Conservation (phyloP, 2,113 vertebrate species). For the Tetraodon nigroviridis region DNA sequence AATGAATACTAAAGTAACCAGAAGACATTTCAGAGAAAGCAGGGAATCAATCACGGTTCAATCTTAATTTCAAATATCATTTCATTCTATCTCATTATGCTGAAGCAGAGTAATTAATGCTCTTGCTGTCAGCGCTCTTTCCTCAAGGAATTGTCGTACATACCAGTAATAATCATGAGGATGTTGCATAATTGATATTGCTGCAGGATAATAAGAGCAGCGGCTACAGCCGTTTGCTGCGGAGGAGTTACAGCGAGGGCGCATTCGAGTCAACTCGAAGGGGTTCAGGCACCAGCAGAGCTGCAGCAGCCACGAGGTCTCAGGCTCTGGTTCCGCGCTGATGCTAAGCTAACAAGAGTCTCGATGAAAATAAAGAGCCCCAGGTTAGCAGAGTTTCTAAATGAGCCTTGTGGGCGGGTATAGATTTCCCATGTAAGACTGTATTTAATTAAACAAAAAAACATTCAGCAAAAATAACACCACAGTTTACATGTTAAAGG, state of each 20-base stretch:
- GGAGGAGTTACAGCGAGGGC: background rate
- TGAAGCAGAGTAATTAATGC: constrained; percentile 28
- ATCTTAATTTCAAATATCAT: constrained; percentile 30
- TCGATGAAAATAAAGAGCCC: constrained; percentile 9
- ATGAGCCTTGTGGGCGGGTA: constrained; percentile 15
- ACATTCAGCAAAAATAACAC: constrained; percentile 6
- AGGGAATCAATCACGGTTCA: constrained; percentile 22
- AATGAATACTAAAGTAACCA: background rate
- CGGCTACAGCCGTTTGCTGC: background rate
- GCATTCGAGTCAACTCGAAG: no score
- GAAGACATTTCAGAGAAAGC: background rate
- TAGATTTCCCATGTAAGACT: constrained; percentile 2
- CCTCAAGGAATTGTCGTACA: constrained; percentile 24
- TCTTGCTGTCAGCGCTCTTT: constrained; percentile 24
- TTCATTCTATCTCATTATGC: constrained; percentile 43
- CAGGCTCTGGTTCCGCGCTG: constrained; percentile 26
- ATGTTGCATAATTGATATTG: constrained; percentile 39
- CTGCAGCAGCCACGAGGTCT: constrained; percentile 28
- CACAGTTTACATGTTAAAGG: constrained; percentile 22
- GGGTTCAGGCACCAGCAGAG: constrained; percentile 8
- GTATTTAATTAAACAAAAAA: background rate
- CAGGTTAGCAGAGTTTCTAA: constrained; percentile 19
- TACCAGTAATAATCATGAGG: constrained; percentile 31
- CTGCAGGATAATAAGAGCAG: constrained; percentile 17
- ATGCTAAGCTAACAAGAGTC: constrained; percentile 19